Evolutionary conservation across 2,888 invertebrate genomes (phyloP).

Genomic region (Fragum whitleyi): DNA sequence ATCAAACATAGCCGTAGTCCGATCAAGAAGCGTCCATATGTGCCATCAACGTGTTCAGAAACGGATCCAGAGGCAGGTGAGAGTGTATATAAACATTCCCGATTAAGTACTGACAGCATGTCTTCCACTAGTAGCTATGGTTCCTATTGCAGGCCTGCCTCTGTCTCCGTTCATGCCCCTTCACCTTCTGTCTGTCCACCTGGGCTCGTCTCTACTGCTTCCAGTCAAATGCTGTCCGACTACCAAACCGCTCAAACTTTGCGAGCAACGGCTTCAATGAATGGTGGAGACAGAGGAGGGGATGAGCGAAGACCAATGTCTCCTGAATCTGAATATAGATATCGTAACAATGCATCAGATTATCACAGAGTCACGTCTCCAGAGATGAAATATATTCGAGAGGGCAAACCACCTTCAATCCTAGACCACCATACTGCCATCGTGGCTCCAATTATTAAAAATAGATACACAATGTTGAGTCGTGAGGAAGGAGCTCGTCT

Average conservation of each 20-base stretch:
- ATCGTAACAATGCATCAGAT: constrained; percentile 27
- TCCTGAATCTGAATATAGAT: constrained; percentile 36
- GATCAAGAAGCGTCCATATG: constrained; percentile 83
- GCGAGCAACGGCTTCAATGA: constrained; percentile 12
- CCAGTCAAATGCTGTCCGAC: constrained; percentile 50
- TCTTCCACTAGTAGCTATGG: constrained; percentile 55
- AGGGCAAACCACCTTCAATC: constrained; percentile 19
- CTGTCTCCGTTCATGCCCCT: constrained; percentile 37
- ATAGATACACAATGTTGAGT: constrained; percentile 54
- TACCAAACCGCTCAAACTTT: constrained; percentile 53
- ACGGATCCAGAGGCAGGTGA: constrained; percentile 50
- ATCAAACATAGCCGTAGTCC: constrained; percentile 81
- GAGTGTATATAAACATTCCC: constrained; percentile 65
- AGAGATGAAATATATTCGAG: constrained; percentile 32
- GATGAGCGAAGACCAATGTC: constrained; percentile 30
- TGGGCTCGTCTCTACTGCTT: constrained; percentile 33
- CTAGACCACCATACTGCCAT: constrained; percentile 68
- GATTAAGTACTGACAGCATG: constrained; percentile 61
- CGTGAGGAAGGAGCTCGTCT: constrained; percentile 77
- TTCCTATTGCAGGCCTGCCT: constrained; percentile 44
- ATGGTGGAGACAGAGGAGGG: constrained; percentile 12
- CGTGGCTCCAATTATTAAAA: constrained; percentile 67
- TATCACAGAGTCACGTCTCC: constrained; percentile 51
- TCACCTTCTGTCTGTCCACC: constrained; percentile 33
- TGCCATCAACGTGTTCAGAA: constrained; percentile 66